These are phyloP conservation scores for Drosophila cyrtoloma DNA, from an alignment of 2,888 invertebrate genomes.

Conservation along the genomic window DNA sequence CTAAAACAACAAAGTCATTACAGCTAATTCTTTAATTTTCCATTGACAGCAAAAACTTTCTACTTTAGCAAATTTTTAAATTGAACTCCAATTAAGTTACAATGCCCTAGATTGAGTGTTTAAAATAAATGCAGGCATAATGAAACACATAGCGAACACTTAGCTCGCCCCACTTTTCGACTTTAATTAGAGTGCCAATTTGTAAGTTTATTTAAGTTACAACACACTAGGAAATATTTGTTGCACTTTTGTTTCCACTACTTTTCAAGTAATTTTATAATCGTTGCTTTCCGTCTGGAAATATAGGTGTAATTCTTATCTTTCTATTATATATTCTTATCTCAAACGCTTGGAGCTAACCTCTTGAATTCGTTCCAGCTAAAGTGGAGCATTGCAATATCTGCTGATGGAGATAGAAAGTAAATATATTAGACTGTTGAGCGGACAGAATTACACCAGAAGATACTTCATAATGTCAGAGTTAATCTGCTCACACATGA, in stretches of 20 bases:
- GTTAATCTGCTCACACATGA: not conserved
- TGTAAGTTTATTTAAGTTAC: not conserved
- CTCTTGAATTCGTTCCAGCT: constrained; percentile 9
- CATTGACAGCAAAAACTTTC: not conserved
- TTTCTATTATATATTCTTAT: constrained; percentile 1
- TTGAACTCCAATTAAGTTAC: not conserved
- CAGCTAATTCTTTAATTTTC: not conserved
- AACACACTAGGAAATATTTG: not conserved
- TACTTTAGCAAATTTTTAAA: not conserved
- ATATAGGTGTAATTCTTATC: not conserved
- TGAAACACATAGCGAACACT: not conserved
- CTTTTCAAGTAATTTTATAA: constrained; percentile 3
- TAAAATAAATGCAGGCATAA: not conserved
- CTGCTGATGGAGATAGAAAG: not conserved
- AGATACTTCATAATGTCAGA: not conserved
- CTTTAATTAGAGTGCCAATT: not conserved
- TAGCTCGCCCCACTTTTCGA: not conserved
- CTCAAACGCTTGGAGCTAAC: constrained; percentile 10
- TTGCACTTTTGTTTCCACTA: not conserved
- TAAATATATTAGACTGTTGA: not conserved
- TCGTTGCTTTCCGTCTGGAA: not conserved
- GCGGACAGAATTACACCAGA: no score
- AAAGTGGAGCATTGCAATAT: constrained; percentile 15
- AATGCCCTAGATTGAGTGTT: not conserved
- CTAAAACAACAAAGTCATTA: constrained; percentile 5